Evolutionary conservation across 2,113 vertebrate genomes (phyloP).

Genomic region (Periophthalmodon schlosseri): DNA sequence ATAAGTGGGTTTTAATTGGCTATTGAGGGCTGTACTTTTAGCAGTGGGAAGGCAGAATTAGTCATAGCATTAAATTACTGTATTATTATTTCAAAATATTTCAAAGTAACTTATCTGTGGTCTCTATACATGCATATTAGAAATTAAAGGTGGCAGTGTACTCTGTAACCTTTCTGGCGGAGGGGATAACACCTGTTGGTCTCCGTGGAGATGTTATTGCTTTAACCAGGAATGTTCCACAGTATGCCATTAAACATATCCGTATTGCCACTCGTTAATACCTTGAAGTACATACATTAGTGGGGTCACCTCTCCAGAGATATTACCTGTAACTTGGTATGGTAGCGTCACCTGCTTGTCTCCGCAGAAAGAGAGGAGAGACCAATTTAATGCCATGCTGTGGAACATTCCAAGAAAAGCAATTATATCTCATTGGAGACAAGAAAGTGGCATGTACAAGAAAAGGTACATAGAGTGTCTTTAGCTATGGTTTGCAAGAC

Average conservation of each 20-base stretch:
- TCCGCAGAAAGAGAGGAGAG: too few relatives aligned
- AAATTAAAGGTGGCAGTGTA: not conserved
- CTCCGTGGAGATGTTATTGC: not conserved
- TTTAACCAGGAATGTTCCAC: not conserved
- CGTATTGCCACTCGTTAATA: not conserved
- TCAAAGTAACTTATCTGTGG: too few relatives aligned
- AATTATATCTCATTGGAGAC: not conserved
- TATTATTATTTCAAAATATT: too few relatives aligned
- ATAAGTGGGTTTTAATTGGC: conserved; percentile 65
- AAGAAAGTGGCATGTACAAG: not conserved
- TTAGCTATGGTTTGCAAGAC: too few relatives aligned
- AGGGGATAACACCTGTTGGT: not conserved
- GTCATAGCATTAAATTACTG: too few relatives aligned
- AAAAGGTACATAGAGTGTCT: too few relatives aligned
- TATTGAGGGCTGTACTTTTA: conserved; percentile 8
- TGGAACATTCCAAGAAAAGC: too few relatives aligned
- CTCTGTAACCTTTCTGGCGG: too few relatives aligned
- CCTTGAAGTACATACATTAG: not conserved
- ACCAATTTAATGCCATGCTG: too few relatives aligned
- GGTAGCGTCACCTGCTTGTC: too few relatives aligned
- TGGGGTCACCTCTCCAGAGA: too few relatives aligned
- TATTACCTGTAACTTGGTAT: too few relatives aligned
- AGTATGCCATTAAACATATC: not conserved
- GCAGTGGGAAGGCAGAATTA: not conserved
- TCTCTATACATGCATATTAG: not conserved